These are phyloP conservation scores for Cheilosia vulpina DNA, from an alignment of 2,888 invertebrate species.

Conservation along the genomic window DNA sequence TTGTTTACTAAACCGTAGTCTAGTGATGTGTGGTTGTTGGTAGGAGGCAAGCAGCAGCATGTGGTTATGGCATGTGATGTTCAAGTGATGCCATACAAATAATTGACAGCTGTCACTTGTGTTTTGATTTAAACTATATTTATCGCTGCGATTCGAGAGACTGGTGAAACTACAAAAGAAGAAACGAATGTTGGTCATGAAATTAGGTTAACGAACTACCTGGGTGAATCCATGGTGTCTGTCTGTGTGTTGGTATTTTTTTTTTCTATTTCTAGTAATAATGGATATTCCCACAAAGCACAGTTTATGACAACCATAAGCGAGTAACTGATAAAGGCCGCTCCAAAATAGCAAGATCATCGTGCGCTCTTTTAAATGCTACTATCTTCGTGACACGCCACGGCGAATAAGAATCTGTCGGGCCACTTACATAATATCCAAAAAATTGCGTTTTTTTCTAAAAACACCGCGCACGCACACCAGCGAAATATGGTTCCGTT, in stretches of 20 bases:
- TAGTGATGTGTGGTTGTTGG: neutral
- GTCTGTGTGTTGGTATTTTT: no score
- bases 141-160: constrained; percentile 14
- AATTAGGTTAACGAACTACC: constrained; percentile 25
- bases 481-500: neutral
- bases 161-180: neutral
- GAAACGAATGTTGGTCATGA: constrained; percentile 4
- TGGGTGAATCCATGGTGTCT: no score
- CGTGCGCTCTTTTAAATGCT: neutral
- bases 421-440: constrained; percentile 32
- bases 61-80: constrained; percentile 13
- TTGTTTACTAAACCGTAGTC: constrained; percentile 28
- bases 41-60: neutral
- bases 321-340: neutral
- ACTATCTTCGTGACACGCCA: neutral
- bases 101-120: constrained; percentile 51
- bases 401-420: constrained; percentile 30
- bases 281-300: no score
- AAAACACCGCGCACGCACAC: neutral
- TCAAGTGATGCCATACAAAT: constrained; percentile 17
- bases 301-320: neutral
- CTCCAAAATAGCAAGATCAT: constrained; percentile 2
- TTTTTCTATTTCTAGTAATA: no score
- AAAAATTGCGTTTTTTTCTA: constrained; percentile 39
- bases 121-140: constrained; percentile 30